Evolutionary conservation across 2,113 vertebrate species (phyloP).

Genomic region (Pheucticus melanocephalus): DNA sequence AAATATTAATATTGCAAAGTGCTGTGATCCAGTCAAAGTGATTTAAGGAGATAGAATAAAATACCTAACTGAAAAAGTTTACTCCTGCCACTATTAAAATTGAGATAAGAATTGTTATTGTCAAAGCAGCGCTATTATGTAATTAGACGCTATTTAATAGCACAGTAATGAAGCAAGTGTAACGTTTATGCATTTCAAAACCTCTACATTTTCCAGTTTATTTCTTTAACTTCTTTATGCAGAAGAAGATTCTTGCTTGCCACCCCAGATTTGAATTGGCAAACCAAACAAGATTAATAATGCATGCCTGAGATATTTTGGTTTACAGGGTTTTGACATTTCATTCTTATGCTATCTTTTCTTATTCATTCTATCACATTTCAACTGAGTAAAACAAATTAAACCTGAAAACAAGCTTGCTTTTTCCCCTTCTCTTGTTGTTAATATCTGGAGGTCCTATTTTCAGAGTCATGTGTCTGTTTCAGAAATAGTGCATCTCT

Average conservation of each 20-base stretch:
- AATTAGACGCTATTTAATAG: not conserved
- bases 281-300: not conserved
- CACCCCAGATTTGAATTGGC: not conserved
- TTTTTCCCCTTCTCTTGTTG: not conserved
- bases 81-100: not conserved
- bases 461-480: not conserved
- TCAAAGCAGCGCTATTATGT: not conserved
- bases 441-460: not conserved
- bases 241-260: not conserved
- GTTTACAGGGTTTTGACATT: not conserved
- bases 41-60: not conserved
- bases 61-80: not conserved
- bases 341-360: not conserved
- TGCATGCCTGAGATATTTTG: not conserved
- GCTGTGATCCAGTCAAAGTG: not conserved
- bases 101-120: not conserved
- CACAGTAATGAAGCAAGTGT: not conserved
- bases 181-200: not conserved
- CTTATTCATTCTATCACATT: not conserved
- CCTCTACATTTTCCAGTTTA: not conserved
- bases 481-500: not conserved
- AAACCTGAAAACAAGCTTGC: not conserved
- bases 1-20: slow-evolving; percentile 2
- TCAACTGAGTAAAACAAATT: not conserved
- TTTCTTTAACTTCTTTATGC: not conserved